Base-by-base conservation (phyloP, 1,140 invertebrate genomes). In the Heliconius congener region DNA sequence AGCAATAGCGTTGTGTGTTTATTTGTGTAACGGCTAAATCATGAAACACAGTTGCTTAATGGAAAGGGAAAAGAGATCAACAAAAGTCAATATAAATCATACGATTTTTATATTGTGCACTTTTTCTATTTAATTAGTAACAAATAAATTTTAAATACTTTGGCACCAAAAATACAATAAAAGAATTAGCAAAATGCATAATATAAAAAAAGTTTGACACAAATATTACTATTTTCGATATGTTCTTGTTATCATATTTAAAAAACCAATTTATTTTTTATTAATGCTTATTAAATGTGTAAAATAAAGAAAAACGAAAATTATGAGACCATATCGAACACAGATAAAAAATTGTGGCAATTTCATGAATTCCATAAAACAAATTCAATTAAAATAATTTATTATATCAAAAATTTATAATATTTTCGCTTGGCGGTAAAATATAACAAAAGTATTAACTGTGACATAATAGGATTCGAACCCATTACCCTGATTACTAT, bases 21-120 rank as follows among this genome's bases (percentile, higher is more conserved):
- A 42, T 70, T 78, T 73, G 27, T 66, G 57, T n/a, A 79, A 79
- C 78, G 78, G 78, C 78, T 72, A 71, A 79, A 75, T 79, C 78
- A 79, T 57, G 39, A 79, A 79, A 75, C 73, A 79, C 66, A 74
- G 23, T 75, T 66, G 73, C 78, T 79, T 79, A 39, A 79, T 79
- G 50, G 50, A 79, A 72, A 79, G 78, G 60, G 60, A 27, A 71
- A 72, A 72, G 19, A 37, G 27, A 76, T 79, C 73, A 79, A 71
- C 66, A 71, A 70, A 30, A 52, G 30, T 71, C 30, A 79, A 19
- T 66, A 27, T 11, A 73, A 19, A 23, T 30, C 37, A 23, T 39
- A 71, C 66, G 4, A 27, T 30, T 34, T 50, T n/a, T 60, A 42
- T 60, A 60, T 37, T 76, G 27, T 72, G 30, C 78, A 42, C 71